Base-by-base conservation (phyloP, 2,113 vertebrate species). In the Aplodontia rufa region DNA sequence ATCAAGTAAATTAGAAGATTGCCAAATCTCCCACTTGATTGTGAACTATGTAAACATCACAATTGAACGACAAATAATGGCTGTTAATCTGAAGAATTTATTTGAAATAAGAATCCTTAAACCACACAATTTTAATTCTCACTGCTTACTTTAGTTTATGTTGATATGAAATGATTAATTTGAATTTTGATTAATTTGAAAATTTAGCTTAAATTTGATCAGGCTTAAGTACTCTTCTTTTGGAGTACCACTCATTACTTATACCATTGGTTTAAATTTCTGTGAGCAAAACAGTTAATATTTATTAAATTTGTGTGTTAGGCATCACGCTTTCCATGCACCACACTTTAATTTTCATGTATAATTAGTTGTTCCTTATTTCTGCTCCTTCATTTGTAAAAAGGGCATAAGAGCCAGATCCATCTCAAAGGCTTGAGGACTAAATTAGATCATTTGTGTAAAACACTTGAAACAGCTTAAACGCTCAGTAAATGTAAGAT, bases 141-240 rank as follows among this genome's bases (percentile, higher is more conserved):
- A 86, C 22, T 58, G 71, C 26, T 88, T 93, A 86, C 37, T 89
- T 89, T 94, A n/a, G 45, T 86, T 88, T 74, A 88, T 91, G 40
- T 79, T 75, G 42, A 78, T 32, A 79, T 79, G 20, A 96, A 92
- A 90, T 93, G 40, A 68, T 37, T 90, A 82, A 95, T 75, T 91
- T 64, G 87, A 95, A 92, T 2, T 92, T 88, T 5, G 47, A 24
- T 81, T 81, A 87, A 95, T 93, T 95, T 95, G 64, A 76, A 96
- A 93, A 78, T 51, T 90, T 86, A 92, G 30, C 35, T n/a, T 81
- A 81, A 71, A 78, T 66, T 53, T 64, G 40, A 55, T 53, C 26
- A 55, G 17, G 11, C 11, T 78, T 84, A 80, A 90, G 51, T 42
- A 49, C 30, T 62, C 51, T 75, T 81, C 58, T 76, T 26, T 32